Base-by-base conservation (phyloP, 1,140 invertebrate genomes). In the Andricus grossulariae region DNA sequence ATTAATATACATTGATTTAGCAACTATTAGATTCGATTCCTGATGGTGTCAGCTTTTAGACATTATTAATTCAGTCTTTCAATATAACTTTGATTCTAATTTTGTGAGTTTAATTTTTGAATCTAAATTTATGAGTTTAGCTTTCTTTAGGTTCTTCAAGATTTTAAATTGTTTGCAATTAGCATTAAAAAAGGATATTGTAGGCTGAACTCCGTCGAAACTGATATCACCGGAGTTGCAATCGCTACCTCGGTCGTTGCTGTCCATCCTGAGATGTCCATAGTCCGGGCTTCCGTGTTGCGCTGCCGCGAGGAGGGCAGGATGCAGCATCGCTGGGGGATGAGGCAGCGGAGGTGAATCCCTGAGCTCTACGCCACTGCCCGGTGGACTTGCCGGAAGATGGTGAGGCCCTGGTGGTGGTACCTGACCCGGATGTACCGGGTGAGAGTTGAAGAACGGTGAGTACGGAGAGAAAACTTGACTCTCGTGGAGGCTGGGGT, bases 401-500 rank as follows among this genome's bases (percentile, higher is more conserved):
- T 91, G 93, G 88, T 84, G 92, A 81, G 92, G 91, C 82, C 92
- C 92, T 77, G 90, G 84, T 39, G 91, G 88, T 84, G 91, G 90
- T 71, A 91, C 90, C 82, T 91, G 91, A 71, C 90, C 90, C 66
- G 89, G 84, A 82, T 90, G 90, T 82, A 86, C 90, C 77, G 82
- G 91, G 83, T 94, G 94, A 72, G 93, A 93, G 82, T 93, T 93
- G 91, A 97, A 97, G 92, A 97, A 97, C 77, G 96, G 96, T 87
- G 95, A 96, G 91, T 97, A 97, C 76, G 96, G 96, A 76, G 96
- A 97, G 91, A 97, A 97, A 83, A 98, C 95, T 92, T 98, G 97
- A 79, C 97, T 97, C 91, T 98, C 97, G 92, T 98, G 97, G 80
- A 99, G 93, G 85, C 97, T 97, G 55, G 97, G 98, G 92, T 99